Evolutionary conservation across 2,113 vertebrate genomes (phyloP).

Genomic region (Trogon melanurus): DNA sequence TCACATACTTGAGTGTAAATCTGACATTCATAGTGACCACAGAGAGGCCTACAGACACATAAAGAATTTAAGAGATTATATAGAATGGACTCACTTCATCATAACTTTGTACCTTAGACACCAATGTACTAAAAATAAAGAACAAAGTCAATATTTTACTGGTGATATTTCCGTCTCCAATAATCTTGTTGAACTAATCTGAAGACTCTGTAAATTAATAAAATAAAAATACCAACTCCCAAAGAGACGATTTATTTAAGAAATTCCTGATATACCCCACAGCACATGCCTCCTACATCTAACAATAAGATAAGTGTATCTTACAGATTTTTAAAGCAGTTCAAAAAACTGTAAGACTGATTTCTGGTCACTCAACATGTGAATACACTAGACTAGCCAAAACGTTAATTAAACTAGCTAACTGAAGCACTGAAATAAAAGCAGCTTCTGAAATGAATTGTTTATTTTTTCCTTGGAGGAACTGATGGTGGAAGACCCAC

Average conservation of each 20-base stretch:
- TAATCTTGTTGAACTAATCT: background rate
- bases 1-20: background rate
- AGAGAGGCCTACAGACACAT: background rate
- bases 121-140: background rate
- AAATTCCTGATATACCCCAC: background rate
- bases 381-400: background rate
- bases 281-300: background rate
- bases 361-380: background rate
- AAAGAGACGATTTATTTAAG: background rate
- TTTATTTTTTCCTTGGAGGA: no score
- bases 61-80: background rate
- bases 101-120: background rate
- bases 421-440: no score
- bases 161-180: background rate
- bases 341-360: background rate
- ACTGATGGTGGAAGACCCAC: no score
- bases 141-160: background rate
- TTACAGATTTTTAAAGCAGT: background rate
- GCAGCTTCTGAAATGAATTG: no score
- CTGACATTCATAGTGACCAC: background rate
- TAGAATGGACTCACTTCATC: background rate
- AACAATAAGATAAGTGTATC: background rate
- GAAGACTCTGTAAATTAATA: background rate
- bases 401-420: background rate
- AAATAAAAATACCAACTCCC: background rate